Percentiles rank a stretch among this genome's conserved stretches.
Conservation (phyloP, 2,113 vertebrate species). For the Geococcyx californianus region DNA sequence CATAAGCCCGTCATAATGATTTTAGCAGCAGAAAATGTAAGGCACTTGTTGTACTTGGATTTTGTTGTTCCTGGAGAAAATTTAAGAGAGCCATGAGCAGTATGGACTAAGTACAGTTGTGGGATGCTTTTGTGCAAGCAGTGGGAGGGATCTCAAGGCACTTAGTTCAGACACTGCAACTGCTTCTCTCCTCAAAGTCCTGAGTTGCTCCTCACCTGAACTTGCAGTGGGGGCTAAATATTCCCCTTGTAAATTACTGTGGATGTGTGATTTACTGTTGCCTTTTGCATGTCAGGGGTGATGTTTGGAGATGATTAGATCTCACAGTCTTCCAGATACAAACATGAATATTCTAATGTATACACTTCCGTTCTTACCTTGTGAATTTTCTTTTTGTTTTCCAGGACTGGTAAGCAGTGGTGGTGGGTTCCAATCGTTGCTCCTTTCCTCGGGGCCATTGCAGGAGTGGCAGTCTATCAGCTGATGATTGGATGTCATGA, state of each 20-base stretch:
- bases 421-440: conserved; percentile 91
- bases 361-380: background rate
- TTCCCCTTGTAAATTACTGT: background rate
- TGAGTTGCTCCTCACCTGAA: background rate
- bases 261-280: fast-evolving
- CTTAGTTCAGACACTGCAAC: background rate
- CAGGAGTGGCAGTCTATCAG: conserved; percentile 89
- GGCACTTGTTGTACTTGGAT: background rate
- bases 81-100: background rate
- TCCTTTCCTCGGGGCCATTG: conserved; percentile 87
- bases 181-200: background rate
- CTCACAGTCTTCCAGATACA: background rate
- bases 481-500: conserved; percentile 90
- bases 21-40: background rate
- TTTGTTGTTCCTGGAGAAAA: background rate
- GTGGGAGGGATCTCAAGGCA: background rate
- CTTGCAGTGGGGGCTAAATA: background rate
- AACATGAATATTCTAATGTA: background rate
- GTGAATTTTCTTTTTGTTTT: background rate
- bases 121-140: background rate
- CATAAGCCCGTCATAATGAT: fast-evolving
- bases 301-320: background rate
- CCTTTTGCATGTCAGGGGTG: background rate
- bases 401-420: conserved; percentile 82
- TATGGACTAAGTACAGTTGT: fast-evolving